Evolutionary conservation across 1,140 invertebrate genomes (phyloP), one percentile per base, ranked within the genome.

Genomic region (Monochamus saltuarius): DNA sequence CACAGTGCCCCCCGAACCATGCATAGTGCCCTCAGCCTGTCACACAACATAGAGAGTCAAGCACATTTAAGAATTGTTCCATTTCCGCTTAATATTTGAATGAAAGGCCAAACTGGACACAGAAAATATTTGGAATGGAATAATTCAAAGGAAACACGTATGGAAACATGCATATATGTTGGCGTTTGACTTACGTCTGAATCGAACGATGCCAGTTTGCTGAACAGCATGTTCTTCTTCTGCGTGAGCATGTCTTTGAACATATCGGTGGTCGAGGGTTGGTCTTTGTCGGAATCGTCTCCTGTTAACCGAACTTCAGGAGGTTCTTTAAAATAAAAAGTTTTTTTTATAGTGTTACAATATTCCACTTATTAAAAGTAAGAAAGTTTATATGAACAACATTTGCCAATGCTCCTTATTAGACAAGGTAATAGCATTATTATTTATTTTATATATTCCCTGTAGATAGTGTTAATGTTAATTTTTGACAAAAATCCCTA

Each of bases 241-340:
- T 90, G 90, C 62, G 89, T 90, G 65, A 95, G 85, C 81, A 95
- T 89, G 69, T 94, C 92, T 66, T 92, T 85, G 72, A 95, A 90
- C 82, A 93, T 91, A 65, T 94, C 91, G 1, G 89, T 85, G 0
- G 89, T 88, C 7, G 87, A 89, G 68, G 89, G 88, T n/a, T 82
- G 82, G 45, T 86, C 85, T 17, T 80, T 83, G 57, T 69, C 79
- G 64, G 53, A 73, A 10, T 65, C 66, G 14, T 69, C 73, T 49
- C 69, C 65, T 3, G 65, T 68, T 52, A 83, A 67, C 37, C 80
- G 69, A 14, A 84, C 77, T 70, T 81, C 79, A 46, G 81, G 80
- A 37, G 80, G 64, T 40, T 83, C 79, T 79, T 19, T 50, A 72
- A 58, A 56, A 45, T 16, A 14, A 47, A 16, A 19, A 50, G 52